Evolutionary conservation across 64 coral and sea anemone species (phyloP).

Genomic region (Stylophora pistillata): DNA sequence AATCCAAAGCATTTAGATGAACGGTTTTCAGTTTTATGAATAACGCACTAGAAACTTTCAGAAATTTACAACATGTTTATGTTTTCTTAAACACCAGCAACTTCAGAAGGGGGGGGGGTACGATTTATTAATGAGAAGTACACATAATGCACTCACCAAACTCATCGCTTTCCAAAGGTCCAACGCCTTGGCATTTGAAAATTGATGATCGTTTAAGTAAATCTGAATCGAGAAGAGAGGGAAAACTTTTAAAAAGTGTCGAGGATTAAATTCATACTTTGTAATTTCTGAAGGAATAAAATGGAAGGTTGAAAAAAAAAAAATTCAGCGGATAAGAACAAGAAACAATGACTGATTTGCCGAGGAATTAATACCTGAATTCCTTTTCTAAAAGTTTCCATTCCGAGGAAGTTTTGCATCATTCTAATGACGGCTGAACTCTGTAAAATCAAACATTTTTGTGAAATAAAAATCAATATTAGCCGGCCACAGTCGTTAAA

Average conservation of each 20-base stretch:
- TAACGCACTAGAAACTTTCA: too few relatives aligned
- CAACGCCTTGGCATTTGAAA: conserved; percentile 14
- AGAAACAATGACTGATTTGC: too few relatives aligned
- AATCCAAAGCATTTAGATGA: too few relatives aligned
- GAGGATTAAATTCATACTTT: not conserved
- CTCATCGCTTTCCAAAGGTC: conserved; percentile 24
- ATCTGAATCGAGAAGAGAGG: not conserved
- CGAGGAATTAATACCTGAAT: not conserved
- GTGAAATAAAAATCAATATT: not conserved
- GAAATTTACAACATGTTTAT: too few relatives aligned
- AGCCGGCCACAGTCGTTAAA: too few relatives aligned
- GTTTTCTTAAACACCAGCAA: too few relatives aligned
- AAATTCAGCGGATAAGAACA: too few relatives aligned
- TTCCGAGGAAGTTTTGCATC: conserved; percentile 27
- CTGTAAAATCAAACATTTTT: not conserved
- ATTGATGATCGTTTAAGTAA: conserved; percentile 12
- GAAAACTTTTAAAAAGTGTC: not conserved
- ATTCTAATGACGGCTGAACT: conserved; percentile 11
- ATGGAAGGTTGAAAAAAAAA: too few relatives aligned
- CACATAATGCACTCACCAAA: not conserved
- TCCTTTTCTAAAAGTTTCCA: conserved; percentile 5
- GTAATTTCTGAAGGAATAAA: too few relatives aligned
- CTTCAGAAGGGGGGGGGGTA: too few relatives aligned
- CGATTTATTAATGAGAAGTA: not conserved
- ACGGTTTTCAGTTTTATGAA: too few relatives aligned